Percentiles rank a stretch among this genome's conserved stretches.
Evolutionary conservation across 2,888 invertebrate genomes (phyloP).

Genomic region (Geophilus truncorum): DNA sequence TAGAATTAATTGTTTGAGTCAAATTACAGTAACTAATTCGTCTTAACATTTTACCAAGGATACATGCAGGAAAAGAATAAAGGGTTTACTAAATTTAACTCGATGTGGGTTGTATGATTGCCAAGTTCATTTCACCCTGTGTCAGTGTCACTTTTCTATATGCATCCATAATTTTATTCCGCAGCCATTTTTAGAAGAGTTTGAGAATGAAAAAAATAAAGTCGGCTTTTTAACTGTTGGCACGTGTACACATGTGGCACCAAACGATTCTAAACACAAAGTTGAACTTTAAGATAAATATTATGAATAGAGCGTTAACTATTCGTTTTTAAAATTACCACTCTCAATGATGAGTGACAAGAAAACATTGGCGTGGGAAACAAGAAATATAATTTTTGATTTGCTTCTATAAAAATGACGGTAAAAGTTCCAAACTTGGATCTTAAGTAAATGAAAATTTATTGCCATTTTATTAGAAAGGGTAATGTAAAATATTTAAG

Average conservation of each 20-base stretch:
- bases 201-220: background rate
- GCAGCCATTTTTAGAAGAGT: background rate
- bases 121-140: constrained; percentile 8
- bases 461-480: background rate
- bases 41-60: background rate
- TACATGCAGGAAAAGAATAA: background rate
- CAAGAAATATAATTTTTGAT: too few relatives aligned
- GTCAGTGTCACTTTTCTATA: background rate
- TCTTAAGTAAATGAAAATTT: background rate
- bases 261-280: background rate
- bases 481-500: background rate
- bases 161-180: background rate
- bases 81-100: background rate
- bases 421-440: too few relatives aligned
- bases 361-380: too few relatives aligned
- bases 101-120: background rate
- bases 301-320: too few relatives aligned
- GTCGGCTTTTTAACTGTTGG: background rate
- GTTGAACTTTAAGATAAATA: background rate
- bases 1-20: background rate
- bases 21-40: background rate
- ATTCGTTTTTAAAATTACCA: too few relatives aligned
- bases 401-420: too few relatives aligned
- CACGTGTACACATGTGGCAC: background rate
- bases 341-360: too few relatives aligned